Evolutionary conservation across 2,888 invertebrate genomes (phyloP).

Genomic region (Sepioteuthis lessoniana): DNA sequence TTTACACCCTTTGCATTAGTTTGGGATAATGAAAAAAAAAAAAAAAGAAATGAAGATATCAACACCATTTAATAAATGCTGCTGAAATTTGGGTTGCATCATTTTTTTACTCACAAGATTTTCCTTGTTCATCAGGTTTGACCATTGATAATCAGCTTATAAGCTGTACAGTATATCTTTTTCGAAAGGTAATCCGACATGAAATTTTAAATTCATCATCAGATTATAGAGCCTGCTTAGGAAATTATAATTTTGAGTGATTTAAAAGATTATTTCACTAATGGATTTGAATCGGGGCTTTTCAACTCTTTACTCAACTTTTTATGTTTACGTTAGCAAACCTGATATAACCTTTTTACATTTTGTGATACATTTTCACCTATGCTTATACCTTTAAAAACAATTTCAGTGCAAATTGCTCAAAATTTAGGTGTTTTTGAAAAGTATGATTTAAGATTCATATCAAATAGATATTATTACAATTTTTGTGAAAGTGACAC

Average conservation of each 20-base stretch:
- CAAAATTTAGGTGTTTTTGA: too few relatives aligned
- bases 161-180: not conserved
- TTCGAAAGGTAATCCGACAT: not conserved
- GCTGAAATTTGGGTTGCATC: not conserved
- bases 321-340: not conserved
- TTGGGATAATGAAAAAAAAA: not conserved
- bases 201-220: not conserved
- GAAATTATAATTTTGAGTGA: conserved; percentile 24
- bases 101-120: not conserved
- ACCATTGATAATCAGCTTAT: conserved; percentile 14
- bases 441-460: too few relatives aligned
- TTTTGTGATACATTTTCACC: too few relatives aligned
- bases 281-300: not conserved
- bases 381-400: too few relatives aligned
- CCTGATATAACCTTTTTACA: not conserved
- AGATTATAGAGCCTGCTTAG: not conserved
- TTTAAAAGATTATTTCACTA: not conserved
- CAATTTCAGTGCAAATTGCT: too few relatives aligned
- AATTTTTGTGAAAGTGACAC: too few relatives aligned
- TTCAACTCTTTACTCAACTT: not conserved
- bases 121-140: not conserved
- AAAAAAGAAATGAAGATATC: not conserved
- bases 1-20: not conserved
- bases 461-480: too few relatives aligned
- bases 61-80: not conserved